These are phyloP conservation scores for Ectobius pallidus DNA, from an alignment of 2,888 invertebrate species.

Conservation along the genomic window DNA sequence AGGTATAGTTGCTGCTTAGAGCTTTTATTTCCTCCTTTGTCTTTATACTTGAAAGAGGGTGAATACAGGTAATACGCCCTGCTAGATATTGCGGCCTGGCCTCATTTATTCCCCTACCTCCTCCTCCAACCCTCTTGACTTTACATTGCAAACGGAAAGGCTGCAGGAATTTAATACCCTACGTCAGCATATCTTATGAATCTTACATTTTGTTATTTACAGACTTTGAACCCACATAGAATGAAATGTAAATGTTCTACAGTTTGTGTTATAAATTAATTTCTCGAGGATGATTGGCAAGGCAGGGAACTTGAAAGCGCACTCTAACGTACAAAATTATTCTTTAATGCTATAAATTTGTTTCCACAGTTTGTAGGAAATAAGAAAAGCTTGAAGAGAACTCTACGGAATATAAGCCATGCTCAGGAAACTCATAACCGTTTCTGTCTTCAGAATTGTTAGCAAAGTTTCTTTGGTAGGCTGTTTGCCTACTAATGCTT, in stretches of 20 bases:
- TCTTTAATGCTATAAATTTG: not conserved
- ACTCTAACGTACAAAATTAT: not conserved
- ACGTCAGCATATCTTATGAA: not conserved
- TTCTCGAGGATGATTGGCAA: not conserved
- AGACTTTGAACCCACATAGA: not conserved
- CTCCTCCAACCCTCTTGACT: not conserved
- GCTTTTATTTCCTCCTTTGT: too few relatives aligned
- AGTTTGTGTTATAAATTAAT: not conserved
- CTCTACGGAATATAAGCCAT: not conserved
- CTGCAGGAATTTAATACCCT: not conserved
- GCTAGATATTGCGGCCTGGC: not conserved
- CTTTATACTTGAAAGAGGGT: not conserved
- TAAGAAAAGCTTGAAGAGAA: not conserved
- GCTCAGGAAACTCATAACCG: too few relatives aligned
- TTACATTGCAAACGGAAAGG: not conserved
- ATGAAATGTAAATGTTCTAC: not conserved
- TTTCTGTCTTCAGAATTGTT: too few relatives aligned
- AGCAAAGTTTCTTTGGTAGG: too few relatives aligned
- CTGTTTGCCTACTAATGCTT: too few relatives aligned
- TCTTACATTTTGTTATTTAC: not conserved
- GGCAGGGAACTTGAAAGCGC: not conserved
- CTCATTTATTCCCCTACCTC: not conserved
- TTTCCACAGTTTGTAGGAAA: not conserved
- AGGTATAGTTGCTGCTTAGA: too few relatives aligned
- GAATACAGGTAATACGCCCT: not conserved